Percentiles rank a stretch among this genome's conserved stretches.
Conservation (phyloP, 1,140 invertebrate genomes). For the Lasioglossum albipes region DNA sequence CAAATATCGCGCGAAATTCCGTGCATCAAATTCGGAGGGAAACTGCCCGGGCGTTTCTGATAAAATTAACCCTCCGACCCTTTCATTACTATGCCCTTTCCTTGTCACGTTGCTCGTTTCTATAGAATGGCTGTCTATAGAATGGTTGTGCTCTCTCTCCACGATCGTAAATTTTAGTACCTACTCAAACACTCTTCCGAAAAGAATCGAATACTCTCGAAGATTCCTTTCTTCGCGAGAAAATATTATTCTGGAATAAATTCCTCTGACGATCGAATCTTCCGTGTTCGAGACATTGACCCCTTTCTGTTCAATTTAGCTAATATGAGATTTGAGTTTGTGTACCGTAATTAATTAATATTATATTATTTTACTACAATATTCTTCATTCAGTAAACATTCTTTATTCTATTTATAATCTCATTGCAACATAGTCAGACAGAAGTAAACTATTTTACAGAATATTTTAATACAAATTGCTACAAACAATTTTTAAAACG, state of each 20-base stretch:
- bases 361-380: too few relatives aligned
- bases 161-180: neutral
- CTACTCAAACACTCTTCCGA: neutral
- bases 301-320: neutral
- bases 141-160: neutral
- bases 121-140: neutral
- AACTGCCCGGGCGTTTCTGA: conserved; percentile 34
- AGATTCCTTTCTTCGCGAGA: neutral
- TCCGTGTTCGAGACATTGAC: too few relatives aligned
- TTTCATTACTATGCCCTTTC: neutral
- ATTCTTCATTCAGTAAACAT: too few relatives aligned
- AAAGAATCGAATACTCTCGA: neutral
- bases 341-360: too few relatives aligned
- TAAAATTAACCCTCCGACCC: conserved; percentile 22
- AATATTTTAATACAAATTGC: too few relatives aligned
- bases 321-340: too few relatives aligned
- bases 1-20: conserved; percentile 55
- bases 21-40: conserved; percentile 1
- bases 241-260: neutral
- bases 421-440: too few relatives aligned
- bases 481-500: too few relatives aligned
- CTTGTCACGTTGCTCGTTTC: neutral
- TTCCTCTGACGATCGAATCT: neutral
- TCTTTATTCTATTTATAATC: too few relatives aligned
- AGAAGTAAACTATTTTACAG: too few relatives aligned